These are phyloP conservation scores for Macrochelys suwanniensis DNA, from an alignment of 2,797 vertebrate genomes.

Conservation along the genomic window DNA sequence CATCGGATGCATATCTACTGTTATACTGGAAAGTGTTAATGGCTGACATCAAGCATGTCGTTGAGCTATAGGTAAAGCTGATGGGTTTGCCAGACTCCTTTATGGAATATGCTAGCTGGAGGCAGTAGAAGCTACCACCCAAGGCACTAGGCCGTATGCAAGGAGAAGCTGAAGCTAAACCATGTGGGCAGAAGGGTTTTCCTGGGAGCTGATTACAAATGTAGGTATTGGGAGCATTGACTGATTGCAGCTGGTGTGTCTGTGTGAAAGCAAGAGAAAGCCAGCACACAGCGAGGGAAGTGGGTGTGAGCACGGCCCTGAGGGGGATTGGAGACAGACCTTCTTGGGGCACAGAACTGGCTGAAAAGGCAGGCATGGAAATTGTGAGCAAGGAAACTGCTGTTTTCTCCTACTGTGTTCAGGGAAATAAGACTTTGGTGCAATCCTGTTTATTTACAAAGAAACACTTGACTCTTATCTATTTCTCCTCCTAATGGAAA, in stretches of 20 bases:
- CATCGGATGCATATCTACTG: neutral
- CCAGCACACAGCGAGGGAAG: neutral
- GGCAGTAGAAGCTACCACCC: neutral
- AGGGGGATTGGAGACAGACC: neutral
- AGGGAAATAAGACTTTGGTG: neutral
- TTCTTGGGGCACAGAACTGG: neutral
- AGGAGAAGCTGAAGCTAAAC: neutral
- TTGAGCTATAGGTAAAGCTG: neutral
- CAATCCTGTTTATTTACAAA: no score
- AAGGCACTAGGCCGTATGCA: neutral
- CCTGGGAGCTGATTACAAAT: neutral
- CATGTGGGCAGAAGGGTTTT: neutral
- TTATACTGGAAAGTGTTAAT: neutral
- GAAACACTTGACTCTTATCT: neutral
- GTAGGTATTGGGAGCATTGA: neutral
- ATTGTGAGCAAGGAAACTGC: neutral
- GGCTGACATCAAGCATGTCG: neutral
- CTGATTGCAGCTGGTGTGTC: neutral
- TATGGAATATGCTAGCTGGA: neutral
- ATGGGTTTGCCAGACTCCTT: neutral
- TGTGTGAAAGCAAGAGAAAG: neutral
- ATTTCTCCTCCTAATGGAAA: neutral
- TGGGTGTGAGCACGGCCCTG: neutral
- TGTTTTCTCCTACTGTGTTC: neutral
- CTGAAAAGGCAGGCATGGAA: neutral